Percentiles rank a stretch among this genome's conserved stretches.
phyloP scores from a whole-genome alignment of 2,113 vertebrate species.

The Perca fluviatilis region DNA sequence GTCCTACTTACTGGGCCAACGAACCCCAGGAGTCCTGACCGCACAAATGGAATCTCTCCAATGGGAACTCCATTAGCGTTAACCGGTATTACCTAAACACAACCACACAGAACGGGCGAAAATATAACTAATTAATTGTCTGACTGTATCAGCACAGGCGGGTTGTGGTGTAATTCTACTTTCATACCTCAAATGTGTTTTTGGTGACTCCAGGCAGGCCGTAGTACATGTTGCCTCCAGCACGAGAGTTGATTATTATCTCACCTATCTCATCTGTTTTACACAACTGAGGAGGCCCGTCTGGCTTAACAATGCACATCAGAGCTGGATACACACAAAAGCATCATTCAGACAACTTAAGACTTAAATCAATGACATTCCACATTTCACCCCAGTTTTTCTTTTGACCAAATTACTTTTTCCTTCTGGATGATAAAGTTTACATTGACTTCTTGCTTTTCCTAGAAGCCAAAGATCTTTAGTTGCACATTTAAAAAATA shows the following conservation, averaged over 20 bases:
- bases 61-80: slow-evolving; percentile 91
- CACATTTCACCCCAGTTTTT: not conserved
- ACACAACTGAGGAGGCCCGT: slow-evolving; percentile 94
- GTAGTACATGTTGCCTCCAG: slow-evolving; percentile 96
- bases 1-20: slow-evolving; percentile 92
- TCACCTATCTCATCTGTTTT: slow-evolving; percentile 98
- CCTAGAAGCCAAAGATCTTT: not conserved
- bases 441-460: not conserved
- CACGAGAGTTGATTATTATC: slow-evolving; percentile 95
- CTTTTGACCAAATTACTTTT: not conserved
- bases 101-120: not conserved
- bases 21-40: slow-evolving; percentile 95
- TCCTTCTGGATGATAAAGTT: not conserved
- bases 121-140: not conserved
- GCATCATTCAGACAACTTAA: not conserved
- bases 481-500: not conserved
- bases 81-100: slow-evolving; percentile 92
- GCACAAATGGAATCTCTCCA: slow-evolving; percentile 94
- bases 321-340: slow-evolving; percentile 85
- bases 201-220: slow-evolving; percentile 95
- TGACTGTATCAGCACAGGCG: not conserved
- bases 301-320: slow-evolving; percentile 96
- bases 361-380: not conserved
- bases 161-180: not conserved
- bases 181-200: slow-evolving; percentile 94